Conservation (phyloP, 1,140 invertebrate genomes). For the Drosophila littoralis region DNA sequence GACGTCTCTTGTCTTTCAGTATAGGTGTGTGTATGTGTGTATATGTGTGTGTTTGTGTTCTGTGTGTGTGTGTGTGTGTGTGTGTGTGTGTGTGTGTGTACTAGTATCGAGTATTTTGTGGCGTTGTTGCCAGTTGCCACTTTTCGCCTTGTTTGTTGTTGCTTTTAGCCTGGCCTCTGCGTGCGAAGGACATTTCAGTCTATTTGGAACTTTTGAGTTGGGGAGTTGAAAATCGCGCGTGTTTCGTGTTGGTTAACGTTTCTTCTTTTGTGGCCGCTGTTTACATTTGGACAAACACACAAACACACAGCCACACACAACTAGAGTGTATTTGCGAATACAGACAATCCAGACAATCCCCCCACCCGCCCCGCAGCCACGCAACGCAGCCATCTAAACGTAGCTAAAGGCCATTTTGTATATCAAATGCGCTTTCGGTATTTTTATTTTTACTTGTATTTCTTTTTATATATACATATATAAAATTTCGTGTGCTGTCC, state of each 20-base stretch:
- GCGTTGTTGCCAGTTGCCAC: conserved; percentile 40
- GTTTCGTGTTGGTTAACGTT: conserved; percentile 41
- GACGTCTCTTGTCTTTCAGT: conserved; percentile 36
- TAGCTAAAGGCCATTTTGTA: background rate
- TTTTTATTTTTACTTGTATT: background rate
- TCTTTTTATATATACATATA: conserved; percentile 14
- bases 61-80: background rate
- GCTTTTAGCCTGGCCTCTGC: conserved; percentile 27
- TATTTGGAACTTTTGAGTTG: conserved; percentile 68
- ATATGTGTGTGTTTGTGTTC: conserved; percentile 20
- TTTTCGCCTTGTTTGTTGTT: conserved; percentile 40
- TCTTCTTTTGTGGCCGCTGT: conserved; percentile 7
- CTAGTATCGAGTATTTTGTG: conserved; percentile 39
- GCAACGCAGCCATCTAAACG: too few species aligned
- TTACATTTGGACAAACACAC: conserved; percentile 11
- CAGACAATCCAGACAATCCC: conserved; percentile 10
- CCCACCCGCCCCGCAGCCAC: background rate
- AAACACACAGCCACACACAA: background rate
- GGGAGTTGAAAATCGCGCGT: conserved; percentile 63
- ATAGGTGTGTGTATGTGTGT: conserved; percentile 18
- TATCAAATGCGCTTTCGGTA: conserved; percentile 4
- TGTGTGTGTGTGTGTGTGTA: conserved; percentile 39
- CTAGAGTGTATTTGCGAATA: background rate
- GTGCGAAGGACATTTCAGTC: conserved; percentile 68
- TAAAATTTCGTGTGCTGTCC: background rate